phyloP scores from a whole-genome alignment of 2,888 invertebrate genomes.

The Cloeon dipterum region DNA sequence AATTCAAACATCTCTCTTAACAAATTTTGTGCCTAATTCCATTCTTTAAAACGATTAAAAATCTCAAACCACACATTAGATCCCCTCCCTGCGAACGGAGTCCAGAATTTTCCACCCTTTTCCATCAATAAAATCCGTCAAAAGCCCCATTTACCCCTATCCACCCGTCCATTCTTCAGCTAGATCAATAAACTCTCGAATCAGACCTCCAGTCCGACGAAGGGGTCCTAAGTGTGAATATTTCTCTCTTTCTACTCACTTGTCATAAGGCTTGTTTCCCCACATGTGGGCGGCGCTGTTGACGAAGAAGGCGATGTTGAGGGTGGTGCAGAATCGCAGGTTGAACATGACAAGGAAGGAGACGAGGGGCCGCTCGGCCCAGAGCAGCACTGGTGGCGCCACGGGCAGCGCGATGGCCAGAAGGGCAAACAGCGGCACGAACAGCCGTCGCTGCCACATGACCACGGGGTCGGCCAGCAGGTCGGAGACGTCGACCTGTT shows the following conservation, averaged over 20 bases:
- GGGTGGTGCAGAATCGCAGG: constrained; percentile 55
- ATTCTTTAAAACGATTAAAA: no score
- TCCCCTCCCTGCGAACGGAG: no score
- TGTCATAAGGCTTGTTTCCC: constrained; percentile 83
- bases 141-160: no score
- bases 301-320: constrained; percentile 86
- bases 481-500: constrained; percentile 43
- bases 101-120: no score
- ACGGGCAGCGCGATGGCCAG: constrained; percentile 45
- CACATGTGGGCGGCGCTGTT: constrained; percentile 87
- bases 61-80: no score
- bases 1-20: no score
- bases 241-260: constrained; percentile 32
- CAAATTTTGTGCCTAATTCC: no score
- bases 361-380: constrained; percentile 55
- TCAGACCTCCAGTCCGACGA: no score
- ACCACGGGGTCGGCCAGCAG: constrained; percentile 48
- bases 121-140: no score
- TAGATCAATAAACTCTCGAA: no score
- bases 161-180: no score
- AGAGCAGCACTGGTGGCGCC: constrained; percentile 53
- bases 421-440: constrained; percentile 46
- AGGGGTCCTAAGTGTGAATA: no score
- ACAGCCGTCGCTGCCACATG: constrained; percentile 45
- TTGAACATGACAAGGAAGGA: constrained; percentile 71